Evolutionary conservation across 2,797 vertebrate species (phyloP).

Genomic region (Eidolon dupreanum): DNA sequence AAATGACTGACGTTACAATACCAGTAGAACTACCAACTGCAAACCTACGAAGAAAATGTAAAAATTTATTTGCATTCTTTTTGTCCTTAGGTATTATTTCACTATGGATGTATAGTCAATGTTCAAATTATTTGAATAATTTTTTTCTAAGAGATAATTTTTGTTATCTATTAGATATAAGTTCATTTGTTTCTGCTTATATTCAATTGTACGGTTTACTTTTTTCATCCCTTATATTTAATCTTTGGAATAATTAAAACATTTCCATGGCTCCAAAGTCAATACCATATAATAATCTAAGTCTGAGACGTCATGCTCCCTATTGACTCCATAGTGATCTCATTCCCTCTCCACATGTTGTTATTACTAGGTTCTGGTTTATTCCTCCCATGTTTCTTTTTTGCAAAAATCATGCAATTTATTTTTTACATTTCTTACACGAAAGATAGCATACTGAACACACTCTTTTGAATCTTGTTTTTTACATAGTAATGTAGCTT

Average conservation of each 20-base stretch:
- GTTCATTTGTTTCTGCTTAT: background rate
- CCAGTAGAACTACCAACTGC: background rate
- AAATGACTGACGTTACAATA: background rate
- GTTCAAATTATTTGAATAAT: background rate
- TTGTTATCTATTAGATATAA: background rate
- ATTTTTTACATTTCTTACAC: background rate
- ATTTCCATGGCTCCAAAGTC: background rate
- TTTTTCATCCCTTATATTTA: background rate
- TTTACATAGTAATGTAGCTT: background rate
- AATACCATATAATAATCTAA: background rate
- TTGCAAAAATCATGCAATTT: background rate
- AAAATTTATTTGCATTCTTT: background rate
- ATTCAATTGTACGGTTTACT: background rate
- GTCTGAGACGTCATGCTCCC: background rate
- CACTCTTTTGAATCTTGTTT: background rate
- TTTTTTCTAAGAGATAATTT: background rate
- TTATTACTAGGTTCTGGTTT: background rate
- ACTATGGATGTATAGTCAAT: background rate
- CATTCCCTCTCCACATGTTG: background rate
- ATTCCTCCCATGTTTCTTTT: background rate
- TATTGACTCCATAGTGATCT: background rate
- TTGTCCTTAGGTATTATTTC: background rate
- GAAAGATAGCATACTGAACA: background rate
- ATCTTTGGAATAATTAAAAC: conserved; percentile 7
- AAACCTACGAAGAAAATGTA: background rate